Conservation (phyloP, 2,797 vertebrate species). For the Neosilurus mollespiculum region DNA sequence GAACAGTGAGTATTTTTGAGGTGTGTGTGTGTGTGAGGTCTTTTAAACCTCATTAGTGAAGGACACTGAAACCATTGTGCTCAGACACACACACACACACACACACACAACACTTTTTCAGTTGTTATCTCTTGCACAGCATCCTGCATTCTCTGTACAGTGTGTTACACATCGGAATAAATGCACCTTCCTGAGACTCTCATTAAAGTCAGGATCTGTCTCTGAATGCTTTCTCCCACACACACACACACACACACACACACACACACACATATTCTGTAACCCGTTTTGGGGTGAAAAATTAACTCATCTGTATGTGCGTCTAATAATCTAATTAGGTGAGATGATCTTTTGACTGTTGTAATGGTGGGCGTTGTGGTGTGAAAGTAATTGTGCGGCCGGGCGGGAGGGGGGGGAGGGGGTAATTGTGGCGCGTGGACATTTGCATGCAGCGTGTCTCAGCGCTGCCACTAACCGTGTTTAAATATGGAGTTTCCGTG, state of each 20-base stretch:
- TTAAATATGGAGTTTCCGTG: conserved; percentile 54
- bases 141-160: conserved; percentile 37
- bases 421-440: conserved; percentile 33
- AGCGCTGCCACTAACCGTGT: conserved; percentile 31
- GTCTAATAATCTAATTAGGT: conserved; percentile 15
- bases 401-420: background rate
- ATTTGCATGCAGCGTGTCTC: conserved; percentile 32
- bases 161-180: conserved; percentile 30
- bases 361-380: background rate
- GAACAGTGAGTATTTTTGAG: conserved; percentile 66
- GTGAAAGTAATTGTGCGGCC: conserved; percentile 9
- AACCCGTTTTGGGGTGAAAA: background rate
- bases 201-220: background rate
- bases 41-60: conserved; percentile 78
- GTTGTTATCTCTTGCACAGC: conserved; percentile 24
- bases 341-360: conserved; percentile 27
- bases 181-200: conserved; percentile 16
- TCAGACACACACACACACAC: conserved; percentile 59
- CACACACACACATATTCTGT: background rate
- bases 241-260: too few species aligned
- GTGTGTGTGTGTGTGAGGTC: conserved; percentile 65
- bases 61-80: conserved; percentile 63
- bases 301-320: background rate
- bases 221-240: too few species aligned
- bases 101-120: conserved; percentile 49